These are phyloP conservation scores for Anser brachyrhynchus DNA, from an alignment of 2,113 vertebrate species.

Conservation along the genomic window DNA sequence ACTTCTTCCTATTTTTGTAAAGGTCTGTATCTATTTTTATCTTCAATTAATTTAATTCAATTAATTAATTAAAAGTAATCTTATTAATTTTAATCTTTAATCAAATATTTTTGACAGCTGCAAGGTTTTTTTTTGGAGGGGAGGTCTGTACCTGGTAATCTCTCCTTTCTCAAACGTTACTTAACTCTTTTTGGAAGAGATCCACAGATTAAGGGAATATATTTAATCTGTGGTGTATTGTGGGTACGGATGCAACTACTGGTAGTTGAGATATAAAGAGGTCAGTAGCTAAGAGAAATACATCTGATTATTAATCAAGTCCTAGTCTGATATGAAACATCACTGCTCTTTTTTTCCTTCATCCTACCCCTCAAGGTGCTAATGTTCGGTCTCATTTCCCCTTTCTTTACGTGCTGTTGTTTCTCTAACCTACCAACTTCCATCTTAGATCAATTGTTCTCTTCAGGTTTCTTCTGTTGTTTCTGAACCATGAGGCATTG, in stretches of 20 bases:
- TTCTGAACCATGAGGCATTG: background rate
- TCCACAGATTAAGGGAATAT: background rate
- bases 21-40: background rate
- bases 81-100: too few relatives aligned
- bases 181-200: background rate
- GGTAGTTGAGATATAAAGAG: background rate
- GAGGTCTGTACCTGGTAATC: background rate
- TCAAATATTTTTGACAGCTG: background rate
- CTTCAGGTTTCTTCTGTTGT: background rate
- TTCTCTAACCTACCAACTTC: background rate
- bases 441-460: background rate
- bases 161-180: background rate
- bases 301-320: background rate
- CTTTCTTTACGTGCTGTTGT: background rate
- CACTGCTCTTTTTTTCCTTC: background rate
- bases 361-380: background rate
- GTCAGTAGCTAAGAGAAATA: background rate
- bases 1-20: conserved; percentile 2
- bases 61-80: too few relatives aligned
- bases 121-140: background rate
- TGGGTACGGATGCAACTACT: background rate
- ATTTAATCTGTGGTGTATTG: background rate
- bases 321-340: background rate
- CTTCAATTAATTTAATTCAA: too few relatives aligned
- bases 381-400: background rate